Evolutionary conservation across 1,140 invertebrate species (phyloP).

Genomic region (Amphibalanus amphitrite): DNA sequence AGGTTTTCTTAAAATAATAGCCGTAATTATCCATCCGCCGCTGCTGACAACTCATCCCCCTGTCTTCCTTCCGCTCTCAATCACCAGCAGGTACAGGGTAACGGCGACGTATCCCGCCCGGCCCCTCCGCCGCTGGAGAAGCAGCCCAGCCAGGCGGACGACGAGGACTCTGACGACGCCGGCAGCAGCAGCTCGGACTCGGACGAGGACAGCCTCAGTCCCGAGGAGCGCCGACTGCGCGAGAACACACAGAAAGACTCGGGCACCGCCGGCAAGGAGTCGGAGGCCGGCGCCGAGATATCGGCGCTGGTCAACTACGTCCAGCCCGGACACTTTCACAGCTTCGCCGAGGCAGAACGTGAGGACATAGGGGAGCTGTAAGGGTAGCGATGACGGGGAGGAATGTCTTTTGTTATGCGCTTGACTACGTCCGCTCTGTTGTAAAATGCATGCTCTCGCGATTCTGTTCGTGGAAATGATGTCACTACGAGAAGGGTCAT

Average conservation of each 20-base stretch:
- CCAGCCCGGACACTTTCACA: conserved; percentile 88
- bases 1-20: too few relatives aligned
- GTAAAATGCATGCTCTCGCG: too few relatives aligned
- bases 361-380: conserved; percentile 27
- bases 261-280: conserved; percentile 51
- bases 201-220: not conserved
- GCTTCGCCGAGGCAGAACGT: conserved; percentile 89
- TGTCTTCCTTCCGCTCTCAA: too few relatives aligned
- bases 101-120: conserved; percentile 25
- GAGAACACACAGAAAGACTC: not conserved
- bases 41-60: too few relatives aligned
- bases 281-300: conserved; percentile 87
- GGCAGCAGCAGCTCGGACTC: conserved; percentile 22
- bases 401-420: too few relatives aligned
- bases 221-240: not conserved
- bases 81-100: conserved; percentile 17
- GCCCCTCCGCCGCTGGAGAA: conserved; percentile 22
- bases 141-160: conserved; percentile 31
- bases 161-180: conserved; percentile 31
- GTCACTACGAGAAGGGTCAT: too few relatives aligned
- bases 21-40: too few relatives aligned
- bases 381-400: too few relatives aligned
- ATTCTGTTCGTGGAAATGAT: too few relatives aligned
- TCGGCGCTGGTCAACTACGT: conserved; percentile 94
- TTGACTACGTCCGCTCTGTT: too few relatives aligned